phyloP scores from a whole-genome alignment of 2,888 invertebrate genomes.

The Limnephilus lunatus region DNA sequence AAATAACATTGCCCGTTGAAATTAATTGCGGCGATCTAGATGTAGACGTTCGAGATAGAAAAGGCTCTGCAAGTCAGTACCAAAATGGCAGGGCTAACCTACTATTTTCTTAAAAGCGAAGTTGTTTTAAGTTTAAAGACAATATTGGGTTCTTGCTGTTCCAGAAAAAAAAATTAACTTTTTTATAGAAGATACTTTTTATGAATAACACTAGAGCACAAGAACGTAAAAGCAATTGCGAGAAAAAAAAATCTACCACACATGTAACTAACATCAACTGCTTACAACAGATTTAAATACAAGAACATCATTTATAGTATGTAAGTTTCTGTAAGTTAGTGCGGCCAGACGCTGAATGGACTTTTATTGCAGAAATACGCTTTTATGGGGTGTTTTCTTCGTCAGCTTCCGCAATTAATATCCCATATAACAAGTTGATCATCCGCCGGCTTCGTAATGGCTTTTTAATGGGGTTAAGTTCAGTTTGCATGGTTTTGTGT shows the following conservation, averaged over 20 bases:
- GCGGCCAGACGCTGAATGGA: neutral
- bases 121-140: too few species aligned
- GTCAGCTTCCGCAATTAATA: conserved; percentile 5
- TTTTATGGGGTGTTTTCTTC: neutral
- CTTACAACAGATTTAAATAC: neutral
- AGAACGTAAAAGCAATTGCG: neutral
- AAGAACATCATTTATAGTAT: neutral
- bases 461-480: neutral
- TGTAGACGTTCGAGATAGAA: too few species aligned
- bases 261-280: neutral
- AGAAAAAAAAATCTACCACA: neutral
- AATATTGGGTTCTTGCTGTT: too few species aligned
- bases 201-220: neutral
- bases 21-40: too few species aligned
- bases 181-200: too few species aligned
- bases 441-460: neutral
- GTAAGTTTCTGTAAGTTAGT: neutral
- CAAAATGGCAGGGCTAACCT: too few species aligned
- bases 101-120: too few species aligned
- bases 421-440: neutral
- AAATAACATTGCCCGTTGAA: too few species aligned
- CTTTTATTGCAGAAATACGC: neutral
- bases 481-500: neutral
- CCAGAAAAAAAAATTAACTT: too few species aligned
- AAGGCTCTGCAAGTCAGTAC: too few species aligned